A percentile compares a stretch with the other conserved stretches of the same genome.
Evolutionary conservation across 35 echinoderm and acorn worm species (phyloP).

Genomic region (Amphiura filiformis): DNA sequence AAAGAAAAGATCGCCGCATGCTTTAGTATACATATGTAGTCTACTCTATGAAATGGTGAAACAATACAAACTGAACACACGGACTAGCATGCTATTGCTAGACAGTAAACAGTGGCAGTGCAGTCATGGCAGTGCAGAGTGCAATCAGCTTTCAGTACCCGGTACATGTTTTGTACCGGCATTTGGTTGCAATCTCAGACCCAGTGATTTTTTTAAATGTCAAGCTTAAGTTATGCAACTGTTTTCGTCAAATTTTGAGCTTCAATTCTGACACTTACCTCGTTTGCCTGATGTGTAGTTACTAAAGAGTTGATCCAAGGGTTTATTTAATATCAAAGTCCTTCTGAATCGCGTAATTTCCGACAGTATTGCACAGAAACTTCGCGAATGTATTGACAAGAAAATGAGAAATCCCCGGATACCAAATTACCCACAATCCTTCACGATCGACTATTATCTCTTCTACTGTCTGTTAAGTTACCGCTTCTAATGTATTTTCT

Average conservation of each 20-base stretch:
- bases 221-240: neutral
- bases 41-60: too few species aligned
- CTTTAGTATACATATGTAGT: too few species aligned
- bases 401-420: neutral
- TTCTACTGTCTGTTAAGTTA: neutral
- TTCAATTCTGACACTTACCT: neutral
- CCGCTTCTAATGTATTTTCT: neutral
- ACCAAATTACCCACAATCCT: neutral
- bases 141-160: neutral
- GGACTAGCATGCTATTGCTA: too few species aligned
- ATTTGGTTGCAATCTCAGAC: too few species aligned
- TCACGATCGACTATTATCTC: neutral
- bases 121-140: neutral
- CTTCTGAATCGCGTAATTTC: neutral
- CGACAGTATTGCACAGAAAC: neutral
- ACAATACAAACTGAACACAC: too few species aligned
- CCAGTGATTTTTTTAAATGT: neutral
- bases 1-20: too few species aligned
- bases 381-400: neutral
- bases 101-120: too few species aligned
- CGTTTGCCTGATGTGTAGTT: neutral
- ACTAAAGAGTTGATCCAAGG: neutral
- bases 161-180: too few species aligned
- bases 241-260: neutral
- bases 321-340: neutral